Evolutionary conservation across 1,140 invertebrate species (phyloP), one percentile per base, ranked within the genome.

Genomic region (Coelopa frigida): DNA sequence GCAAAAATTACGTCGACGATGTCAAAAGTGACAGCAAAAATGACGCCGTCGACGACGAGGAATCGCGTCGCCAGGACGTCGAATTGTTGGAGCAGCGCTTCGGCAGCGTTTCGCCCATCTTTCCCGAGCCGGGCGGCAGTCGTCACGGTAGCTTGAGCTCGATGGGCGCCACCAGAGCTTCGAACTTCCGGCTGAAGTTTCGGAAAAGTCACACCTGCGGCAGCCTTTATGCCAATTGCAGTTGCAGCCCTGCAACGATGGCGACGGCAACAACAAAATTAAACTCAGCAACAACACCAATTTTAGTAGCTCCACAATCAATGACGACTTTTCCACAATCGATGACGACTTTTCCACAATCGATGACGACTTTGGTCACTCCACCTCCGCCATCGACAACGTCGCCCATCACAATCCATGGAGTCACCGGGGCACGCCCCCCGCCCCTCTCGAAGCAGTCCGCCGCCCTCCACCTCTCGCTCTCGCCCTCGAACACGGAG

Each of bases 221-320:
- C 18, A 55, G 53, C 26, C 27, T 55, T 12, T 55, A 50, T 41
- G 53, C 53, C n/a, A 55, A 55, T 11, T 55, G 53, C 24, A 52
- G 46, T 32, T 52, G 50, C 26, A 41, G 42, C 14, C 38, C n/a
- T n/a, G 40, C 18, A 31, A 26, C 20, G 18, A 18, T 15, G 5
- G 6, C 18, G 8, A 8, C 22, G 18, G 3, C 31, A 18, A 23
- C 31, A 21, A 5, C 43, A 24, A 23, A n/a, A n/a, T n/a, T n/a
- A n/a, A n/a, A n/a, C n/a, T n/a, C n/a, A n/a, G n/a, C n/a, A n/a
- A n/a, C n/a, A n/a, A n/a, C n/a, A n/a, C n/a, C n/a, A n/a, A n/a
- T n/a, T n/a, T n/a, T n/a, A n/a, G n/a, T n/a, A n/a, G n/a, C n/a
- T n/a, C n/a, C n/a, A n/a, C n/a, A n/a, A n/a, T n/a, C n/a, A n/a